These are phyloP conservation scores for Chelonoidis abingdonii DNA, from an alignment of 2,113 vertebrate genomes.

Conservation along the genomic window DNA sequence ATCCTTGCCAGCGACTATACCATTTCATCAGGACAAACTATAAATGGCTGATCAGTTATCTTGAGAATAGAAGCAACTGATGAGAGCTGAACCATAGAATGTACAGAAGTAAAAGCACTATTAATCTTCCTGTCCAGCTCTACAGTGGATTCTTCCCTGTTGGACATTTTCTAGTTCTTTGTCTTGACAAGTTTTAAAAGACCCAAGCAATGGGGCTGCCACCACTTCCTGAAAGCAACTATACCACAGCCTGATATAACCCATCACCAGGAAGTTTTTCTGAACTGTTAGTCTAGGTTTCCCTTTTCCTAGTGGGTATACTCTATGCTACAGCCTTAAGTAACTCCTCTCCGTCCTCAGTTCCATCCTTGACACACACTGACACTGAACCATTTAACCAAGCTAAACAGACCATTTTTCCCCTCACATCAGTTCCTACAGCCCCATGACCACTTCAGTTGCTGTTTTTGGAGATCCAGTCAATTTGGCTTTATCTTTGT, in stretches of 20 bases:
- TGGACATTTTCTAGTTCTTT: not conserved
- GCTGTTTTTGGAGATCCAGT: not conserved
- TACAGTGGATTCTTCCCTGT: not conserved
- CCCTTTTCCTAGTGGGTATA: not conserved
- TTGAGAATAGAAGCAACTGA: not conserved
- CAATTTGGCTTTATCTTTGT: not conserved
- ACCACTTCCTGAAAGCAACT: accelerated
- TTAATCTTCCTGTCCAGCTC: not conserved
- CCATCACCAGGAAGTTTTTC: not conserved
- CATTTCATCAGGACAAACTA: not conserved
- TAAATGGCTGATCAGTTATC: not conserved
- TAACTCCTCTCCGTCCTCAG: not conserved
- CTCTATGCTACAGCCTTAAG: not conserved
- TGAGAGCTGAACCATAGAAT: not conserved
- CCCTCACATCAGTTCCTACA: too few relatives aligned
- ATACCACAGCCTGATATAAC: not conserved
- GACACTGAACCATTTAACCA: not conserved
- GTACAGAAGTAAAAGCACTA: not conserved
- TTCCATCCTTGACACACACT: not conserved
- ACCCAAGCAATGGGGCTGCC: not conserved
- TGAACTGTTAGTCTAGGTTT: not conserved
- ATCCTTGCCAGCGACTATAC: too few relatives aligned
- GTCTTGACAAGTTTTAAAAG: not conserved
- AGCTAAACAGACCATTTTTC: not conserved
- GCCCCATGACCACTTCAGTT: not conserved